Conservation (phyloP, 2,888 invertebrate genomes). For the Pollenia angustigena region DNA sequence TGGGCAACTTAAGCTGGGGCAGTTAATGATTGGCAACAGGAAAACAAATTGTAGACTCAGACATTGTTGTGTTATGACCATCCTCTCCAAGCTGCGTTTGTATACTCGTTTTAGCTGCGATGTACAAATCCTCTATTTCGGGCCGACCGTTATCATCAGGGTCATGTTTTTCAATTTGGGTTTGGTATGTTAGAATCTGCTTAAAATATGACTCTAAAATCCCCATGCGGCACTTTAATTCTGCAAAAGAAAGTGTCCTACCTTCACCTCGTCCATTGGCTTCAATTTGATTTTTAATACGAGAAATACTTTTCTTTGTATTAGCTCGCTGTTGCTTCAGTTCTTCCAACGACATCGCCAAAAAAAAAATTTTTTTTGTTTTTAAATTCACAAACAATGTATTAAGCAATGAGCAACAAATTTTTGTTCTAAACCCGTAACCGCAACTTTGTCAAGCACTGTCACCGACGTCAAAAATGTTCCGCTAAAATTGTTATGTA, state of each 20-base stretch:
- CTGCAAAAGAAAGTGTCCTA: neutral
- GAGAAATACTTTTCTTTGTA: slow-evolving; percentile 39
- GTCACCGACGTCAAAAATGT: too few species aligned
- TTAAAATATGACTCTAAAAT: neutral
- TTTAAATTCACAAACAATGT: too few species aligned
- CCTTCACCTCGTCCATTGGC: slow-evolving; percentile 37
- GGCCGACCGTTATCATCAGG: slow-evolving; percentile 26
- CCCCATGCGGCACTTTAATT: slow-evolving; percentile 30
- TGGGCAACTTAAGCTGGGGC: slow-evolving; percentile 45
- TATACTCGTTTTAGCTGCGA: slow-evolving; percentile 22
- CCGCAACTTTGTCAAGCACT: too few species aligned
- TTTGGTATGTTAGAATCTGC: slow-evolving; percentile 25
- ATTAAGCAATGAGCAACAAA: too few species aligned
- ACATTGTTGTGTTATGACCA: slow-evolving; percentile 22
- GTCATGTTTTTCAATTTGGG: slow-evolving; percentile 16
- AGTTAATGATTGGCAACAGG: slow-evolving; percentile 22
- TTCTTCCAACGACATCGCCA: slow-evolving; percentile 28
- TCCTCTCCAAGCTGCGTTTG: slow-evolving; percentile 41
- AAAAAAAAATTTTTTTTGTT: too few species aligned
- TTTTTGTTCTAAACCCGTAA: too few species aligned
- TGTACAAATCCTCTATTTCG: slow-evolving; percentile 39
- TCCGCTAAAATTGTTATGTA: too few species aligned
- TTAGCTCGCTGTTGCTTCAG: too few species aligned
- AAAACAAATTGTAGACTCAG: slow-evolving; percentile 38
- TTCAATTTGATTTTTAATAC: slow-evolving; percentile 33